Evolutionary conservation across 1,140 invertebrate genomes (phyloP), one percentile per base, ranked within the genome.

Genomic region (Choristoneura fumiferana): DNA sequence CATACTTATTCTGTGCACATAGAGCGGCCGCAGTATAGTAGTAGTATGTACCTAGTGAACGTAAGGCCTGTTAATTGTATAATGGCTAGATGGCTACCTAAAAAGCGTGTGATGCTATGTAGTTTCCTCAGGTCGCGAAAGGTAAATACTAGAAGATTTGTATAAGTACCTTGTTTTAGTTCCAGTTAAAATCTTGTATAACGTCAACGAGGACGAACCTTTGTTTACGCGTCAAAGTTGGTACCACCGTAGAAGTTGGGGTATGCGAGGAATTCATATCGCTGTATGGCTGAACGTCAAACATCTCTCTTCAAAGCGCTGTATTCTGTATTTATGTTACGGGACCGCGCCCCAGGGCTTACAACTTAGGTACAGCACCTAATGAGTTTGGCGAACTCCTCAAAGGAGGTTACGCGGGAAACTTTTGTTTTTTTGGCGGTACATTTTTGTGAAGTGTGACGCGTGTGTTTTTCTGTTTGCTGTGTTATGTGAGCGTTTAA

Each of bases 321-420:
- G 38, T 13, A n/a, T 13, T 13, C 8, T n/a, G 61, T 72, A 68
- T 74, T 68, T 70, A 66, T 65, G 65, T 70, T 58, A 35, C 22
- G 36, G 57, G 54, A 55, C 64, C 64, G 58, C 59, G 62, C 60
- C 58, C 55, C 53, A 34, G 59, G 65, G 69, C 69, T 70, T 66
- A 73, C 52, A 57, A 43, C 63, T 58, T 67, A n/a, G n/a, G n/a
- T n/a, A 52, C 57, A 35, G 13, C 55, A 52, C 54, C 60, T 77
- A 77, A 75, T 75, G 70, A 77, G 75, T 75, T 71, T 58, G 57
- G 37, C 40, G 58, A 70, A 75, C 63, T 68, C 66, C 63, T 22
- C 64, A 49, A 65, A 69, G 60, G 56, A 66, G 63, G 67, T 73
- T 70, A 70, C 53, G 38, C 39, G 22, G 36, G 49, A 54, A 60